These are phyloP conservation scores for Formica selysi DNA, from an alignment of 1,140 invertebrate species.

Conservation along the genomic window DNA sequence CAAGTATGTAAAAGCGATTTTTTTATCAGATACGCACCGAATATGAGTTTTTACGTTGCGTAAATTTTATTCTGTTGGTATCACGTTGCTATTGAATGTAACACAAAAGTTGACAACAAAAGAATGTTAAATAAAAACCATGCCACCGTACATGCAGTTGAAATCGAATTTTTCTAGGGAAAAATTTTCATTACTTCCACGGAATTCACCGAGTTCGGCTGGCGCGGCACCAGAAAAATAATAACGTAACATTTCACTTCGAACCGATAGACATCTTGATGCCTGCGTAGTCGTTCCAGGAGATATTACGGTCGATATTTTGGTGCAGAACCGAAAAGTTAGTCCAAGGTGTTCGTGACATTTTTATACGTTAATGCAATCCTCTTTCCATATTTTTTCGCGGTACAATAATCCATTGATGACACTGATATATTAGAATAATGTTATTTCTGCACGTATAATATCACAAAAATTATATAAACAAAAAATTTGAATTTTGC, in stretches of 20 bases:
- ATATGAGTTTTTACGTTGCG: not conserved
- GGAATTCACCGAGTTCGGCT: constrained; percentile 54
- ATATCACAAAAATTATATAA: not conserved
- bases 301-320: constrained; percentile 60
- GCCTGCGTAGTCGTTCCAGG: constrained; percentile 43
- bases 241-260: constrained; percentile 76
- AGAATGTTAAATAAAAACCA: constrained; percentile 9
- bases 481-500: not conserved
- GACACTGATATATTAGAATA: not conserved
- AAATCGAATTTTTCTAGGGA: constrained; percentile 62
- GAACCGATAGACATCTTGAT: constrained; percentile 62
- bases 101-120: constrained; percentile 8
- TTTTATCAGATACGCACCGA: constrained; percentile 2
- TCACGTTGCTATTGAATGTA: not conserved
- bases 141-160: not conserved
- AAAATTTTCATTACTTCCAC: constrained; percentile 71
- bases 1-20: not conserved
- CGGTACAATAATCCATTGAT: not conserved
- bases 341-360: constrained; percentile 9
- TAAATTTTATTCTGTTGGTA: constrained; percentile 20
- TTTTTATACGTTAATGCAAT: constrained; percentile 9
- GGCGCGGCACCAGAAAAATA: constrained; percentile 73
- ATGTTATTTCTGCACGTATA: no score
- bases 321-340: constrained; percentile 38
- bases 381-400: not conserved